A percentile compares a stretch with the other conserved stretches of the same genome.
These are phyloP conservation scores for Meiosimyza platycephala DNA, from an alignment of 2,888 invertebrate genomes.

Conservation along the genomic window DNA sequence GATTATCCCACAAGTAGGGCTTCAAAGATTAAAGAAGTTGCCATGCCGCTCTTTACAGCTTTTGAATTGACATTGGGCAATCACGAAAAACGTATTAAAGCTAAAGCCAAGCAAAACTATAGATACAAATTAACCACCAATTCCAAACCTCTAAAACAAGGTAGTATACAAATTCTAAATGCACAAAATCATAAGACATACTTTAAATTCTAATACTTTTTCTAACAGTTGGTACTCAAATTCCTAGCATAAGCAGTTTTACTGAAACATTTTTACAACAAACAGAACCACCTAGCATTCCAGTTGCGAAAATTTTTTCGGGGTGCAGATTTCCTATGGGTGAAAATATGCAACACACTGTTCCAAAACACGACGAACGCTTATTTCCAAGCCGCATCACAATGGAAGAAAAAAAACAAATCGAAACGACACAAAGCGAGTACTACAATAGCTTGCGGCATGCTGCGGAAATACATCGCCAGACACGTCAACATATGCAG, in stretches of 20 bases:
- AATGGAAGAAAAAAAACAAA: constrained; percentile 72
- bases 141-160: too few relatives aligned
- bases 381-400: too few relatives aligned
- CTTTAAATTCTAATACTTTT: too few relatives aligned
- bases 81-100: too few relatives aligned
- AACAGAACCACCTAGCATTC: constrained; percentile 85
- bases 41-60: too few relatives aligned
- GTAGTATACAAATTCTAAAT: too few relatives aligned
- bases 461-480: constrained; percentile 97
- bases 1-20: too few relatives aligned
- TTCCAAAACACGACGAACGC: constrained; percentile 61
- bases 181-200: too few relatives aligned
- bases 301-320: constrained; percentile 85
- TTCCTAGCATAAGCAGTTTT: background rate
- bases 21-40: too few relatives aligned
- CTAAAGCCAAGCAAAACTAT: too few relatives aligned
- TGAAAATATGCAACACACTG: constrained; percentile 85
- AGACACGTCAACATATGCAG: constrained; percentile 79
- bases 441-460: constrained; percentile 93
- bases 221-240: background rate
- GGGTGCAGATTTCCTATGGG: constrained; percentile 89
- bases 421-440: constrained; percentile 79
- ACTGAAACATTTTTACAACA: constrained; percentile 64
- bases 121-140: too few relatives aligned
- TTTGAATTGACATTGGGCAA: too few relatives aligned